Base-by-base conservation (phyloP, 2,113 vertebrate genomes). In the Spilogale gracilis region DNA sequence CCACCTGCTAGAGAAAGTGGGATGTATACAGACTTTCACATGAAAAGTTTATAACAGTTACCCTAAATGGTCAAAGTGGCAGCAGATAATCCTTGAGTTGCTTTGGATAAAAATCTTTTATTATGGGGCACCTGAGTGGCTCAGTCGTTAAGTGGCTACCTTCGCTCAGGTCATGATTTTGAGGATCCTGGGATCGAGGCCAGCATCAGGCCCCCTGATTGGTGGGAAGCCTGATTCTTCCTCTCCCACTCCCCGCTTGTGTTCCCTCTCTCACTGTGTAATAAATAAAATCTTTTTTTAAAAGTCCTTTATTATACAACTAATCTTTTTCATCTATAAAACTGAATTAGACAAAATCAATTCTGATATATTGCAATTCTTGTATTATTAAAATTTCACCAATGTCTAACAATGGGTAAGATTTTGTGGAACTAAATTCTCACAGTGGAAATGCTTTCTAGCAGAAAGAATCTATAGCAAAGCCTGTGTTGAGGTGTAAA, bases 251-350 rank as follows among this genome's bases (percentile, higher is more conserved):
- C 38, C 38, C 38, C 38, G 38, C 38, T 38, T 38, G 38, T 38
- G 38, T 38, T 38, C 38, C 38, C 38, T 38, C 38, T 38, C 38
- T 38, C 38, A 38, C 38, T 38, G 38, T 38, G 38, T 38, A 38
- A 38, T 38, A 38, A 38, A 38, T 38, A 38, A 38, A 38, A 38
- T 38, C 38, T 38, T 38, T 38, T 38, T 38, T 38, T 38, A 38
- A 38, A 63, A 93, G 21, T 65, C 88, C n/a, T 79, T 94, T 60
- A 56, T 27, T 38, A 12, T 43, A 48, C 54, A 76, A 90, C 27
- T 50, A 74, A 58, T 16, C 61, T 94, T 86, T 76, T 50, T 91
- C 78, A 74, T 43, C 32, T 58, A 52, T 92, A 89, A 90, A 97
- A 65, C 32, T 86, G 9, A 80, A 13, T 61, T n/a, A 5, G 17